Evolutionary conservation across 2,113 vertebrate genomes (phyloP).

Genomic region (Peromyscus polionotus): DNA sequence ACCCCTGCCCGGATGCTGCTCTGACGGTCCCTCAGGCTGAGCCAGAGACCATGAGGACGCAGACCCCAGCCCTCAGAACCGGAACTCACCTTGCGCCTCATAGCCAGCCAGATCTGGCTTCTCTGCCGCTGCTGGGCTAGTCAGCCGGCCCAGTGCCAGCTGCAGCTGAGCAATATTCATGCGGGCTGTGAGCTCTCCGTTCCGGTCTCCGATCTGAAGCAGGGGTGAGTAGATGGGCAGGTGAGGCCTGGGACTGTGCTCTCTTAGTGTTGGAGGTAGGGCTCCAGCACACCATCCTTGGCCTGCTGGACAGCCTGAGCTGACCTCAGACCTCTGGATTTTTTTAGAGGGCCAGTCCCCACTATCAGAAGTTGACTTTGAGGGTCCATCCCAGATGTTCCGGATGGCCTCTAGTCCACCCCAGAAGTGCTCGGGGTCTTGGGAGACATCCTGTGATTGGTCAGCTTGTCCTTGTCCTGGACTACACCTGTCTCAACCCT

Average conservation of each 20-base stretch:
- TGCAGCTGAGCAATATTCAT: slow-evolving; percentile 94
- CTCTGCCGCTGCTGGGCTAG: slow-evolving; percentile 77
- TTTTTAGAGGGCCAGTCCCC: background rate
- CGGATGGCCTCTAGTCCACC: too few relatives aligned
- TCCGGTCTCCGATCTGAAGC: slow-evolving; percentile 93
- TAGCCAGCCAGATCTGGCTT: slow-evolving; percentile 91
- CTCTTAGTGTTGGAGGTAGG: accelerated
- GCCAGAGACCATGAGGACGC: accelerated
- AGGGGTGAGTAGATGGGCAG: background rate
- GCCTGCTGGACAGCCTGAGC: background rate
- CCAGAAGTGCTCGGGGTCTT: background rate
- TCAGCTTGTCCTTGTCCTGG: background rate
- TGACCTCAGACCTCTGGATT: background rate
- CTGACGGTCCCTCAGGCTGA: accelerated
- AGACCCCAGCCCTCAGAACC: background rate
- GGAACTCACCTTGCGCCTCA: slow-evolving; percentile 93
- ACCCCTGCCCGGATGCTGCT: accelerated
- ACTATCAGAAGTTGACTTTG: too few relatives aligned
- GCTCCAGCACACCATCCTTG: background rate
- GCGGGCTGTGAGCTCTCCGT: slow-evolving; percentile 93
- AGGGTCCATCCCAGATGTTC: background rate
- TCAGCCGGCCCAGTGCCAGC: slow-evolving; percentile 89
- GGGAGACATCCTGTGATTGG: accelerated
- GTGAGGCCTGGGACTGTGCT: background rate
- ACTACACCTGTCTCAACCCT: background rate